Percentiles rank a stretch among this genome's conserved stretches.
Conservation (phyloP, 2,797 vertebrate species). For the Cynopterus sphinx region DNA sequence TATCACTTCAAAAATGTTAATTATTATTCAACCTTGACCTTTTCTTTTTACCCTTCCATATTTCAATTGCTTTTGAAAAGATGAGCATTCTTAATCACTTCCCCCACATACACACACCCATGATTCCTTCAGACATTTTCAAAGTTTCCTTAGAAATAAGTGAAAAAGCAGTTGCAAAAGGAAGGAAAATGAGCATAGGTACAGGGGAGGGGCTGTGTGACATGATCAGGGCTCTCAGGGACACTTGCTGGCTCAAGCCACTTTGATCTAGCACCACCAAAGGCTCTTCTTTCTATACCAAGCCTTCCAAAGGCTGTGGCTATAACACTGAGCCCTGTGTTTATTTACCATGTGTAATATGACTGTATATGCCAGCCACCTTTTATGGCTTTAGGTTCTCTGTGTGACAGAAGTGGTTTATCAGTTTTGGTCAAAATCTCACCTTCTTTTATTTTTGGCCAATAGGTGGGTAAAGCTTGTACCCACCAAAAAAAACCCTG, state of each 20-base stretch:
- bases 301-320: background rate
- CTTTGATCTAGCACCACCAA: background rate
- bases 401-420: background rate
- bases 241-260: background rate
- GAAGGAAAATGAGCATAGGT: background rate
- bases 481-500: background rate
- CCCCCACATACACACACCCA: background rate
- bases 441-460: background rate
- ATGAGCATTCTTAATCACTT: background rate
- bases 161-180: background rate
- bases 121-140: background rate
- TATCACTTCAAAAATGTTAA: background rate
- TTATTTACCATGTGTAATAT: background rate
- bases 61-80: background rate
- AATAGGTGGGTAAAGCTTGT: background rate
- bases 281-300: background rate
- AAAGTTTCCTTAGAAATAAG: background rate
- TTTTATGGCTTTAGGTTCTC: background rate
- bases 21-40: background rate
- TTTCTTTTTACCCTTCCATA: background rate
- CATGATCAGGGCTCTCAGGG: background rate
- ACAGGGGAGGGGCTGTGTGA: background rate
- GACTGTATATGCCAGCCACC: background rate
- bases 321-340: background rate
- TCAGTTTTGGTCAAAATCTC: background rate